A percentile compares a stretch with the other conserved stretches of the same genome.
Conservation (phyloP, 1,140 invertebrate genomes). For the Colletes latitarsis region DNA sequence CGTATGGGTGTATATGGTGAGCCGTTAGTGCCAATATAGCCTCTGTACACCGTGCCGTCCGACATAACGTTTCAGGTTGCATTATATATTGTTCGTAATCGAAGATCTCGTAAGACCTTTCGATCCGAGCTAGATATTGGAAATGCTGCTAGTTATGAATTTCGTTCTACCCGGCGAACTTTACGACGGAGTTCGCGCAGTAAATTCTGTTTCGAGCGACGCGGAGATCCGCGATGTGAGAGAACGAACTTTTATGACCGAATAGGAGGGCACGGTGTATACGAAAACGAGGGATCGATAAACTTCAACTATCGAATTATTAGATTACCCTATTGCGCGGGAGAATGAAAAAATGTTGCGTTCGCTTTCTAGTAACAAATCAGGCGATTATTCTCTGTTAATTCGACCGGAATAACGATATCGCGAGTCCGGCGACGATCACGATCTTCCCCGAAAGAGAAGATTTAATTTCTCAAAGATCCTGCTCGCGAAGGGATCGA, state of each 20-base stretch:
- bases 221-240: conserved; percentile 44
- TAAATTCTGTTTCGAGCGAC: conserved; percentile 48
- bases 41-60: conserved; percentile 58
- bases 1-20: conserved; percentile 73
- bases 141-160: conserved; percentile 50
- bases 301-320: conserved; percentile 37
- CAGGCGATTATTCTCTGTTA: conserved; percentile 3
- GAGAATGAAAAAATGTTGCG: background rate
- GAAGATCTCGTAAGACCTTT: conserved; percentile 62
- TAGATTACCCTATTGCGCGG: background rate
- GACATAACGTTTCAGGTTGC: conserved; percentile 62
- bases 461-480: conserved; percentile 53
- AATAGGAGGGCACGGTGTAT: background rate
- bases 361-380: no score
- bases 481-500: conserved; percentile 9
- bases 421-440: conserved; percentile 11
- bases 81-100: conserved; percentile 63
- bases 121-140: conserved; percentile 55
- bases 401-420: conserved; percentile 32
- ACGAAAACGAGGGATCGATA: conserved; percentile 15
- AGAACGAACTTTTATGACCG: conserved; percentile 36
- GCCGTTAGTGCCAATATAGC: conserved; percentile 78
- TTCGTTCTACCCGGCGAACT: conserved; percentile 30
- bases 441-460: conserved; percentile 42
- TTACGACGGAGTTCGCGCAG: conserved; percentile 30